A percentile compares a stretch with the other conserved stretches of the same genome.
These are phyloP conservation scores for Copidosoma floridanum DNA, from an alignment of 1,140 invertebrate species.

Conservation along the genomic window DNA sequence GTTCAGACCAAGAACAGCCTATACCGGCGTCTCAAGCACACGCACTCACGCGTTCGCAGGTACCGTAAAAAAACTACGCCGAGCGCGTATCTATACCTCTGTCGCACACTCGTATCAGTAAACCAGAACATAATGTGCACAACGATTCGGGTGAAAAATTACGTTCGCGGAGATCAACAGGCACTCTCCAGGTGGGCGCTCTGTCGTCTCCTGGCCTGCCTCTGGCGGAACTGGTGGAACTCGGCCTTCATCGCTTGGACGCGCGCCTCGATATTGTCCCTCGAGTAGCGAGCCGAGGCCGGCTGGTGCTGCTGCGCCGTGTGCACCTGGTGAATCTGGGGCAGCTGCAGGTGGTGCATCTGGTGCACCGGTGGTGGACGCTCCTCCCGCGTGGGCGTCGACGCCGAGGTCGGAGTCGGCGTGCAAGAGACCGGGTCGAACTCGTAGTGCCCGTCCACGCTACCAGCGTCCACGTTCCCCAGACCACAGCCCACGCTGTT, in stretches of 20 bases:
- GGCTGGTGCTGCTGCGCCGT: slow-evolving; percentile 50
- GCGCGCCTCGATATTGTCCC: slow-evolving; percentile 82
- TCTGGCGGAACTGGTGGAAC: slow-evolving; percentile 87
- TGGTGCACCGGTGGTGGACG: slow-evolving; percentile 52
- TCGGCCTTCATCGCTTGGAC: slow-evolving; percentile 94
- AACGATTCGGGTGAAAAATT: no score
- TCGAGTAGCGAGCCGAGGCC: slow-evolving; percentile 41
- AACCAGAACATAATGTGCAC: no score
- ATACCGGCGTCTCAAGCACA: no score
- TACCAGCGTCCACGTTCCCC: slow-evolving; percentile 68
- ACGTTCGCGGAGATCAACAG: slow-evolving; percentile 58
- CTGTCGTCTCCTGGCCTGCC: slow-evolving; percentile 73
- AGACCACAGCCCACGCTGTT: background rate
- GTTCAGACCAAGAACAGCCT: no score
- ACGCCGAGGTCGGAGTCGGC: slow-evolving; percentile 69
- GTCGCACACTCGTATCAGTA: no score
- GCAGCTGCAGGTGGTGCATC: slow-evolving; percentile 42
- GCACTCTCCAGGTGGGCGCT: slow-evolving; percentile 73
- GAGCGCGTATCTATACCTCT: no score
- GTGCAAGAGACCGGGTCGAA: slow-evolving; percentile 79
- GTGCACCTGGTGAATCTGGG: slow-evolving; percentile 48
- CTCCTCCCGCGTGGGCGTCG: slow-evolving; percentile 62
- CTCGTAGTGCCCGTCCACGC: slow-evolving; percentile 93
- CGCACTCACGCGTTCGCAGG: background rate
- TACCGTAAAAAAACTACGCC: no score